A percentile compares a stretch with the other conserved stretches of the same genome.
Evolutionary conservation across 2,797 vertebrate species (phyloP).

Genomic region (Petrocephalus sullivani): DNA sequence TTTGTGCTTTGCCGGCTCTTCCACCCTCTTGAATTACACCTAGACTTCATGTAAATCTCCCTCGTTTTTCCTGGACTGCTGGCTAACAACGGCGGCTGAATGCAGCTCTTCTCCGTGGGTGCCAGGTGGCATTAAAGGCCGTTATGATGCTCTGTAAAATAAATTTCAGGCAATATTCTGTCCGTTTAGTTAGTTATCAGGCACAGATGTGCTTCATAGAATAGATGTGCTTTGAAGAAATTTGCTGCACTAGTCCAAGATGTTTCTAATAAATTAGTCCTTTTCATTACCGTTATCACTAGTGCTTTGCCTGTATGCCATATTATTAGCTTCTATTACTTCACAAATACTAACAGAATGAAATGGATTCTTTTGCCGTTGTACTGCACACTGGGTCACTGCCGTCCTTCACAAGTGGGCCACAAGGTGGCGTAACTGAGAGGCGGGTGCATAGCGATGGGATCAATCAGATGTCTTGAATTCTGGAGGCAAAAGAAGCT

Average conservation of each 20-base stretch:
- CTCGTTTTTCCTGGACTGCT: background rate
- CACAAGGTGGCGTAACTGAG: background rate
- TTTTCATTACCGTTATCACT: background rate
- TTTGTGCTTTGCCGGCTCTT: background rate
- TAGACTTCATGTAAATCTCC: background rate
- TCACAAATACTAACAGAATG: background rate
- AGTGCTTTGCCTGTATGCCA: background rate
- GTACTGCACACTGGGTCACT: background rate
- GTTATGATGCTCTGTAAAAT: constrained; percentile 7
- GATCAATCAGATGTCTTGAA: background rate
- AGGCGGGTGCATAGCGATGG: background rate
- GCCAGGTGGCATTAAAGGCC: constrained; percentile 34
- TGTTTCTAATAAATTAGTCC: background rate
- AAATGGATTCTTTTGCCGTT: background rate
- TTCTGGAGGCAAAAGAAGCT: background rate
- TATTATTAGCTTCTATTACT: constrained; percentile 1
- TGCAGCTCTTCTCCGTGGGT: constrained; percentile 25
- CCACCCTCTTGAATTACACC: background rate
- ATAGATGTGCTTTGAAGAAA: background rate
- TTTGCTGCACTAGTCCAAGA: background rate
- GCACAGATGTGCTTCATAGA: constrained; percentile 14
- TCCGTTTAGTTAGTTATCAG: constrained; percentile 33
- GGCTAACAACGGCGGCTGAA: constrained; percentile 25
- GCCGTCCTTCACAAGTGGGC: background rate
- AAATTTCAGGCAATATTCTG: constrained; percentile 24